A percentile compares a stretch with the other conserved stretches of the same genome.
Conservation (phyloP, 1,140 invertebrate genomes). For the Chrysomallon squamiferum region DNA sequence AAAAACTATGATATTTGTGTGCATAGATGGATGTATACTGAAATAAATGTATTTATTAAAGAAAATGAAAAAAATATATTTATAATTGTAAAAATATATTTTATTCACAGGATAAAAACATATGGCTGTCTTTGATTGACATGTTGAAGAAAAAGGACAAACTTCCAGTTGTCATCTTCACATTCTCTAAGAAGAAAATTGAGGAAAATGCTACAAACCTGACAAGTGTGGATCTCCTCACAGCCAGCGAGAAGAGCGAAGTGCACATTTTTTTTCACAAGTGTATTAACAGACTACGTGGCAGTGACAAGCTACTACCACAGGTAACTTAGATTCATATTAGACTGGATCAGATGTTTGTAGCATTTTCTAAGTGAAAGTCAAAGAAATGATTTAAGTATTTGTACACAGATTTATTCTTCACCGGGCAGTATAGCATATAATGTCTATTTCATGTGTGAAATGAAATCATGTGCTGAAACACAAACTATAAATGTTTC, state of each 20-base stretch:
- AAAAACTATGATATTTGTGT: not conserved
- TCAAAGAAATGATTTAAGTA: not conserved
- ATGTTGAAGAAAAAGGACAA: conserved; percentile 83
- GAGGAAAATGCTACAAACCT: conserved; percentile 78
- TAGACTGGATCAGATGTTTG: not conserved
- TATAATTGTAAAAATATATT: too few relatives aligned
- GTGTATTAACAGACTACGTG: conserved; percentile 83
- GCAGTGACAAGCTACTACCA: conserved; percentile 84
- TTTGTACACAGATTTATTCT: too few relatives aligned
- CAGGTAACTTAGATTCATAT: conserved; percentile 76
- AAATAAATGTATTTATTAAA: too few relatives aligned
- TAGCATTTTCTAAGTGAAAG: not conserved
- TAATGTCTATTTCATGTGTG: too few relatives aligned
- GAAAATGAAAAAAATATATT: too few relatives aligned
- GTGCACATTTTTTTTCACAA: conserved; percentile 85
- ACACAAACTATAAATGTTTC: too few relatives aligned
- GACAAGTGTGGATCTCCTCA: conserved; percentile 82
- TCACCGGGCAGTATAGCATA: too few relatives aligned
- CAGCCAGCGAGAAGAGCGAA: conserved; percentile 79
- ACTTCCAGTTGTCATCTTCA: conserved; percentile 93
- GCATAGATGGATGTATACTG: not conserved
- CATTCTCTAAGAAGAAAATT: conserved; percentile 88
- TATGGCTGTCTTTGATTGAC: conserved; percentile 75
- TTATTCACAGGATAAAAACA: conserved; percentile 75
- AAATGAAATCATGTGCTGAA: too few relatives aligned